These are phyloP conservation scores for Lacanobia wlatinum DNA, from an alignment of 2,888 invertebrate genomes.

Conservation along the genomic window DNA sequence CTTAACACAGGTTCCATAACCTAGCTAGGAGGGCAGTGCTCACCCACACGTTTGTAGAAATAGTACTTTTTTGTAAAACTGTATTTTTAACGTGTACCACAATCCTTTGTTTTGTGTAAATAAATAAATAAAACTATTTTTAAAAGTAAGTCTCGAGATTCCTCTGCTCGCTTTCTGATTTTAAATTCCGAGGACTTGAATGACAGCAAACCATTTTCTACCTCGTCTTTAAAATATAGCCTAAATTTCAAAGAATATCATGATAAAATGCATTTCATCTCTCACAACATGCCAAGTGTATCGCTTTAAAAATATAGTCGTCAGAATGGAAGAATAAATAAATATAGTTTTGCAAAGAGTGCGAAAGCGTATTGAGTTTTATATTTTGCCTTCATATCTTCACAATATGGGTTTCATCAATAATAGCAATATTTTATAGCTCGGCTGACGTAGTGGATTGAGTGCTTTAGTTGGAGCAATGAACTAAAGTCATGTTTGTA, in stretches of 20 bases:
- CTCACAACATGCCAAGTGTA: conserved; percentile 14
- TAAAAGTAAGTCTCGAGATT: conserved; percentile 12
- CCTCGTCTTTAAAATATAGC: conserved; percentile 26
- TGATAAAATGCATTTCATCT: conserved; percentile 46
- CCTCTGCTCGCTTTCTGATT: not conserved
- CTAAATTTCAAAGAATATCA: conserved; percentile 23
- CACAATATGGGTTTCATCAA: conserved; percentile 53
- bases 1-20: too few relatives aligned
- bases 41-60: too few relatives aligned
- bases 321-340: conserved; percentile 47
- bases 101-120: too few relatives aligned
- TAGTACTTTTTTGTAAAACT: too few relatives aligned
- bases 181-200: conserved; percentile 16
- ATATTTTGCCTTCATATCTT: conserved; percentile 38
- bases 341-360: conserved; percentile 42
- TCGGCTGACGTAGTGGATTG: conserved; percentile 32
- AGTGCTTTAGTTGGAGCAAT: conserved; percentile 53
- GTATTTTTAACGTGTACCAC: too few relatives aligned
- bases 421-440: conserved; percentile 49
- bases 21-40: too few relatives aligned
- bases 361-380: conserved; percentile 19
- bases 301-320: conserved; percentile 42
- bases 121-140: too few relatives aligned
- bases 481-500: conserved; percentile 49
- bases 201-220: conserved; percentile 3